Evolutionary conservation across 2,888 invertebrate genomes (phyloP).

Genomic region (Seira ritae): DNA sequence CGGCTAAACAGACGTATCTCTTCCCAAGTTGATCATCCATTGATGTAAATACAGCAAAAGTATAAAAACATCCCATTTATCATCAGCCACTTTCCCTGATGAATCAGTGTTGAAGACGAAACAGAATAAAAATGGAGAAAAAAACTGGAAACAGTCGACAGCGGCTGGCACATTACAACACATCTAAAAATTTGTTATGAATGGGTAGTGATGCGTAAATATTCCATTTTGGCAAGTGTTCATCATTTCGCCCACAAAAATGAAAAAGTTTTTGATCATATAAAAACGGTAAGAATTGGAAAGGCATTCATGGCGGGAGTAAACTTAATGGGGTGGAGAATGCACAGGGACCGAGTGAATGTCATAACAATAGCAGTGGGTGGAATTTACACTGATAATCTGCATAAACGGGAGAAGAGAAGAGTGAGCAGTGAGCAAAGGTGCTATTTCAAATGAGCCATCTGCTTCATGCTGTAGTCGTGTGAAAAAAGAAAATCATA

Average conservation of each 20-base stretch:
- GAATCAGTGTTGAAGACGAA: constrained; percentile 37
- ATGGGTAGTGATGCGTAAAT: constrained; percentile 59
- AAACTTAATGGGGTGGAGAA: background rate
- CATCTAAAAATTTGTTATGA: constrained; percentile 26
- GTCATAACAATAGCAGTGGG: background rate
- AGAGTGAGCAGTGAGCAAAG: background rate
- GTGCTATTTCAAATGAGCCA: background rate
- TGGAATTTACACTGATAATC: background rate
- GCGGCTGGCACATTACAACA: background rate
- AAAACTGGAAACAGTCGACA: background rate
- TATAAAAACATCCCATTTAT: constrained; percentile 47
- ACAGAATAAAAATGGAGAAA: background rate
- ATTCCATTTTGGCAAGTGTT: constrained; percentile 61
- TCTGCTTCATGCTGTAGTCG: too few species aligned
- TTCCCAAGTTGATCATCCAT: background rate
- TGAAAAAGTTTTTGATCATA: constrained; percentile 31
- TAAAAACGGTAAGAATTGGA: background rate
- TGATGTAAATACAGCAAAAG: background rate
- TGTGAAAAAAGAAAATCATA: background rate
- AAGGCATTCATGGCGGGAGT: too few species aligned
- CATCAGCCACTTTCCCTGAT: constrained; percentile 53
- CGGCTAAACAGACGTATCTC: background rate
- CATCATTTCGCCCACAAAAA: constrained; percentile 43
- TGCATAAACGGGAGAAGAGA: background rate
- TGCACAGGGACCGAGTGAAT: background rate